Conservation (phyloP, 2,797 vertebrate genomes). For the Craterocephalus amniculus region DNA sequence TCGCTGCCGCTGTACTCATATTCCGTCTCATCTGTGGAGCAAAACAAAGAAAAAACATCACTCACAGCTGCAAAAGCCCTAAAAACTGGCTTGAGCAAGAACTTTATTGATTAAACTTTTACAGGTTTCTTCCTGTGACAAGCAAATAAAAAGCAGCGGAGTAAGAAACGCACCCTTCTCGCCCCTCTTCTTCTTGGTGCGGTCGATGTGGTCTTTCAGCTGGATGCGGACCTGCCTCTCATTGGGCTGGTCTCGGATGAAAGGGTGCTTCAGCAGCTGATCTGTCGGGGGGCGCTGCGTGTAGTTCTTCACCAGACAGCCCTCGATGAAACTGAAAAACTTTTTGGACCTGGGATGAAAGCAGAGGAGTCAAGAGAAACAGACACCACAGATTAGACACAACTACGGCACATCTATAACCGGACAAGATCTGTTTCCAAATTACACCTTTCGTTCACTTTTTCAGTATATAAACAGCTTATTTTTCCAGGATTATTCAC, state of each 20-base stretch:
- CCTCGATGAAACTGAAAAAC: conserved; percentile 98
- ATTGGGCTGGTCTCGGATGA: conserved; percentile 98
- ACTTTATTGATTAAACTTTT: not conserved
- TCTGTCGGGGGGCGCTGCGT: conserved; percentile 95
- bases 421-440: conserved; percentile 26
- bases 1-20: conserved; percentile 94
- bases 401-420: not conserved
- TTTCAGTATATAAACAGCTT: not conserved
- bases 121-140: not conserved
- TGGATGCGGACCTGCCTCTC: conserved; percentile 98
- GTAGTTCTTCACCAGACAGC: conserved; percentile 98
- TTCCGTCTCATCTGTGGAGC: conserved; percentile 87
- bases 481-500: conserved; percentile 12
- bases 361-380: not conserved
- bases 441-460: conserved; percentile 4
- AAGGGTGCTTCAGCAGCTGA: conserved; percentile 96
- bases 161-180: conserved; percentile 88
- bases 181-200: conserved; percentile 97
- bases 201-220: conserved; percentile 98
- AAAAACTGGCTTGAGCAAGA: not conserved
- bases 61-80: not conserved
- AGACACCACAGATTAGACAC: not conserved
- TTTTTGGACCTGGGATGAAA: conserved; percentile 92
- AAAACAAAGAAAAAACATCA: not conserved
- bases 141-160: not conserved